Percentiles rank a stretch among this genome's conserved stretches.
phyloP scores from a whole-genome alignment of 1,140 invertebrate genomes.

The Ylistrum balloti region DNA sequence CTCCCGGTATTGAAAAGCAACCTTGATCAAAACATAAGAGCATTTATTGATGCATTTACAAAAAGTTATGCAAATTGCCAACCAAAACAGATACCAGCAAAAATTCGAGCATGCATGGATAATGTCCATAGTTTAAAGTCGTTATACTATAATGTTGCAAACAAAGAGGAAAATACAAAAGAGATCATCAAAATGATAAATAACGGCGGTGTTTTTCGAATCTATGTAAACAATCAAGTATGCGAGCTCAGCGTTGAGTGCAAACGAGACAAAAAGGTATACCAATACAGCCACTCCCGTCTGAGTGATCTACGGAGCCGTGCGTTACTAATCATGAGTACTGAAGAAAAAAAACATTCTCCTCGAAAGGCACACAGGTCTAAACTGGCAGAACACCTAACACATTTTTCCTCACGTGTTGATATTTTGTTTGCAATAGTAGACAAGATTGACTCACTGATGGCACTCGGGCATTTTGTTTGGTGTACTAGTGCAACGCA shows the following conservation, averaged over 20 bases:
- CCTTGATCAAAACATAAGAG: background rate
- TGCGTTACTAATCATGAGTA: constrained; percentile 66
- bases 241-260: constrained; percentile 55
- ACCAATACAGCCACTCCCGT: constrained; percentile 41
- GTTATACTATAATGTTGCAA: constrained; percentile 68
- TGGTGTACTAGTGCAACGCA: constrained; percentile 45
- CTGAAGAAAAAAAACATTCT: constrained; percentile 56
- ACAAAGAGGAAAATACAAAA: constrained; percentile 70
- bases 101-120: constrained; percentile 63
- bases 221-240: constrained; percentile 42
- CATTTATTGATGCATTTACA: constrained; percentile 48
- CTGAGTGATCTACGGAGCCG: constrained; percentile 69
- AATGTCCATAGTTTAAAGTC: constrained; percentile 68
- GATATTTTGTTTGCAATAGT: constrained; percentile 61
- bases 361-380: background rate
- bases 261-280: constrained; percentile 58
- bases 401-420: constrained; percentile 60
- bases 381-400: constrained; percentile 50
- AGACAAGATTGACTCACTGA: constrained; percentile 49
- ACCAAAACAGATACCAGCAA: constrained; percentile 57
- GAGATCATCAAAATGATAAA: constrained; percentile 67
- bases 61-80: constrained; percentile 49
- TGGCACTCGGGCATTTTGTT: constrained; percentile 63
- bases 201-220: constrained; percentile 59
- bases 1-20: constrained; percentile 58